Evolutionary conservation across 2,888 invertebrate genomes (phyloP).

Genomic region (Stegana nigrithorax): DNA sequence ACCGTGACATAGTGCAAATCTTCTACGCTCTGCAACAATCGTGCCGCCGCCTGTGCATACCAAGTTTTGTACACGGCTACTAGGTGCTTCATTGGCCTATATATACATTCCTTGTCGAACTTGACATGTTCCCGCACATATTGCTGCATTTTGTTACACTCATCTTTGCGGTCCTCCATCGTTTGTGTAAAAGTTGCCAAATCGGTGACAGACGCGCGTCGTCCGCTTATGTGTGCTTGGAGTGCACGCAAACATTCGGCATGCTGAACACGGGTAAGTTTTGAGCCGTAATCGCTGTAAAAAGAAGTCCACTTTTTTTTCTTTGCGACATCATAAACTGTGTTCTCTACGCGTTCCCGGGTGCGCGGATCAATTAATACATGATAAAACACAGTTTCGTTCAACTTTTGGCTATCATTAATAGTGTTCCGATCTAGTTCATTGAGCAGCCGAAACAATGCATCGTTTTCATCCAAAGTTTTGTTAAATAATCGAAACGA

Average conservation of each 20-base stretch:
- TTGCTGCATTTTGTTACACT: constrained; percentile 45
- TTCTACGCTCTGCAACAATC: constrained; percentile 28
- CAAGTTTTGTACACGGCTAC: constrained; percentile 45
- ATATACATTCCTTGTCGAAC: constrained; percentile 42
- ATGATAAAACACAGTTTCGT: constrained; percentile 30
- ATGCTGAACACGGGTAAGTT: constrained; percentile 45
- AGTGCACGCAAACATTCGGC: constrained; percentile 45
- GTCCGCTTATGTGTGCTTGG: no score
- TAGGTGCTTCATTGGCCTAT: constrained; percentile 41
- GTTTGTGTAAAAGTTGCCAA: constrained; percentile 41
- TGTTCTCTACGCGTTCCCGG: constrained; percentile 25
- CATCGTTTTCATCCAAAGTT: constrained; percentile 51
- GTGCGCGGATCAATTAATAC: constrained; percentile 55
- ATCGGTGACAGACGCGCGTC: no score
- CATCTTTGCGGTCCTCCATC: constrained; percentile 35
- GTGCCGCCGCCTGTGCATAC: constrained; percentile 33
- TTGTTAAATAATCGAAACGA: constrained; percentile 54
- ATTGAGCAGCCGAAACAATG: constrained; percentile 47
- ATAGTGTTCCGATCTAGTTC: constrained; percentile 47
- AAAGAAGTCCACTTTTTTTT: constrained; percentile 35
- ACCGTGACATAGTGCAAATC: constrained; percentile 45
- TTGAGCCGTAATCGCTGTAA: constrained; percentile 38
- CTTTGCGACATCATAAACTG: constrained; percentile 40
- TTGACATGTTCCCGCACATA: constrained; percentile 42
- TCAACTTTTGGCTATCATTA: constrained; percentile 2